These are phyloP conservation scores for Actinemys pallida DNA, from an alignment of 2,113 vertebrate genomes.

Conservation along the genomic window DNA sequence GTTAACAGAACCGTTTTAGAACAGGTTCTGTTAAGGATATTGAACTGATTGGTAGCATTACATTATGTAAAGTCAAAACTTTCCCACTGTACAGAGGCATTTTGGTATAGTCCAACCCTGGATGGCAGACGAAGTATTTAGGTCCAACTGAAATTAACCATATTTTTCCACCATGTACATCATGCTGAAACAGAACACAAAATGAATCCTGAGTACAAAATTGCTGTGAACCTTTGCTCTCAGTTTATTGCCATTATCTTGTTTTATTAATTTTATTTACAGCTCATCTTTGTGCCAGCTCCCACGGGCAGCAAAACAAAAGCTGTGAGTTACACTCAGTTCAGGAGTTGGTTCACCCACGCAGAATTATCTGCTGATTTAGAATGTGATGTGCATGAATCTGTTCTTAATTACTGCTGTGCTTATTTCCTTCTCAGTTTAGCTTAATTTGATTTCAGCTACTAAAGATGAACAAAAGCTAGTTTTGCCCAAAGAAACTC, in stretches of 20 bases:
- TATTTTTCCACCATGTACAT: slow-evolving; percentile 48
- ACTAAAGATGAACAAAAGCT: background rate
- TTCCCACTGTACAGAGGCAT: slow-evolving; percentile 26
- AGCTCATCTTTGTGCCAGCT: slow-evolving; percentile 21
- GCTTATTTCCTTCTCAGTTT: background rate
- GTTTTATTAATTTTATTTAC: slow-evolving; percentile 49
- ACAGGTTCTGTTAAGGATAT: slow-evolving; percentile 49
- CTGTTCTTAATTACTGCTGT: background rate
- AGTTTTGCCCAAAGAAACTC: background rate
- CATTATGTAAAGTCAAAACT: slow-evolving; percentile 48
- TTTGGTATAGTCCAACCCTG: slow-evolving; percentile 41
- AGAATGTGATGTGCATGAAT: background rate
- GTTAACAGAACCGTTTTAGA: slow-evolving; percentile 67
- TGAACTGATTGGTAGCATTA: slow-evolving; percentile 37
- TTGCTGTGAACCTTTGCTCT: slow-evolving; percentile 51
- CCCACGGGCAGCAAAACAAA: slow-evolving; percentile 19
- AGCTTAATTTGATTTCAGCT: background rate
- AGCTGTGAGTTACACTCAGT: background rate
- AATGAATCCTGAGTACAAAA: slow-evolving; percentile 48
- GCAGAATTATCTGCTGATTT: background rate
- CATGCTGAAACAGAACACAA: background rate
- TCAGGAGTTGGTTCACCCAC: background rate
- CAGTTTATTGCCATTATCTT: background rate
- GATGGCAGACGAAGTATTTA: slow-evolving; percentile 52
- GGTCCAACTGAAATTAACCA: slow-evolving; percentile 28